These are phyloP conservation scores for Lycaena phlaeas DNA, from an alignment of 2,888 invertebrate genomes.

Conservation along the genomic window DNA sequence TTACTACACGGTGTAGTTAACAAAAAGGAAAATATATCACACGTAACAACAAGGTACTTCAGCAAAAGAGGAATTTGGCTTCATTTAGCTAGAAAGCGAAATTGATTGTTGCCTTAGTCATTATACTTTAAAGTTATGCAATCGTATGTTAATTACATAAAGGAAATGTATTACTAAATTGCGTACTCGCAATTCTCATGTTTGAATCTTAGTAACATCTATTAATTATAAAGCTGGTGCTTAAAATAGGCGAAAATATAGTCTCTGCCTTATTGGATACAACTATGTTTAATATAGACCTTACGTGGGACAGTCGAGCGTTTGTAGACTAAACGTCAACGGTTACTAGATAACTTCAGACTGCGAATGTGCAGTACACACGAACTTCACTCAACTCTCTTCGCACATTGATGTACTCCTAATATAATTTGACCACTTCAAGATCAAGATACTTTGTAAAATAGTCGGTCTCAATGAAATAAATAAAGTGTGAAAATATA, in stretches of 20 bases:
- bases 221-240: neutral
- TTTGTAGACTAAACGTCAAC: neutral
- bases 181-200: no score
- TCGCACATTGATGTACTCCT: neutral
- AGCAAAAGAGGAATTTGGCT: neutral
- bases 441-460: no score
- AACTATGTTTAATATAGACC: neutral
- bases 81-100: neutral
- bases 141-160: no score
- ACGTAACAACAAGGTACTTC: neutral
- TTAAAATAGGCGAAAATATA: neutral
- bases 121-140: no score
- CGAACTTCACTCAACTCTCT: neutral
- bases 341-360: neutral
- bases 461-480: no score
- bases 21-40: constrained; percentile 1
- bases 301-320: neutral
- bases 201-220: no score
- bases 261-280: no score
- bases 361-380: neutral
- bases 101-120: no score
- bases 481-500: no score
- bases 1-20: no score
- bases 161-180: no score
- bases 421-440: neutral